Evolutionary conservation across 1,140 invertebrate genomes (phyloP).

Genomic region (Conus betulinus): DNA sequence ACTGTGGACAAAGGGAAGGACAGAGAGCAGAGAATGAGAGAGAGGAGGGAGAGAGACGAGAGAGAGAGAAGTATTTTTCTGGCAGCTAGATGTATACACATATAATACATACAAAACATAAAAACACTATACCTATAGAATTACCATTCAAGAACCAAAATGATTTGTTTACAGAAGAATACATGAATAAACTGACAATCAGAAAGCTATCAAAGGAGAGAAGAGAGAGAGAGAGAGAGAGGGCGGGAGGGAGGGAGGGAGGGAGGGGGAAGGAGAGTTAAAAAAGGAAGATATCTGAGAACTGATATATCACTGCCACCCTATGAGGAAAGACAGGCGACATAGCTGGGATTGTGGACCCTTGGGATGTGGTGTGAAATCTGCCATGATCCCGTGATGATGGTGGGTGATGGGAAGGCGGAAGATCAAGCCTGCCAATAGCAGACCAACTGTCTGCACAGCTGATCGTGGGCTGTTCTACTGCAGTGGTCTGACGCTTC

Average conservation of each 20-base stretch:
- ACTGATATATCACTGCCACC: neutral
- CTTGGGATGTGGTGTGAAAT: neutral
- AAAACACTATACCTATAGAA: neutral
- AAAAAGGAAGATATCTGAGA: neutral
- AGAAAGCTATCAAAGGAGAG: too few species aligned
- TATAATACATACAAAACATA: neutral
- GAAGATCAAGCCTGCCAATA: neutral
- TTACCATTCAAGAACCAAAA: neutral
- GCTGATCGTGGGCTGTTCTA: too few species aligned
- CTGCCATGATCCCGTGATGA: neutral
- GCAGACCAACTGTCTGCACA: neutral
- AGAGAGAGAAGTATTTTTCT: neutral
- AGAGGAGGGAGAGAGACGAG: too few species aligned
- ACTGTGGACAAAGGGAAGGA: too few species aligned
- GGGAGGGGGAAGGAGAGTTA: neutral
- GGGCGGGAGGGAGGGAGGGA: neutral
- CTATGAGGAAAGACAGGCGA: too few species aligned
- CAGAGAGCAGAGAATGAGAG: too few species aligned
- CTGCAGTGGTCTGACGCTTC: too few species aligned
- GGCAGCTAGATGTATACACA: neutral
- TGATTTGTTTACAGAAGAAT: neutral
- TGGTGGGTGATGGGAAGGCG: neutral
- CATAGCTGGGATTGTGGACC: too few species aligned
- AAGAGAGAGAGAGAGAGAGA: neutral
- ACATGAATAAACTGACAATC: neutral